phyloP scores from a whole-genome alignment of 2,888 invertebrate genomes.

The Troides oblongomaculatus region DNA sequence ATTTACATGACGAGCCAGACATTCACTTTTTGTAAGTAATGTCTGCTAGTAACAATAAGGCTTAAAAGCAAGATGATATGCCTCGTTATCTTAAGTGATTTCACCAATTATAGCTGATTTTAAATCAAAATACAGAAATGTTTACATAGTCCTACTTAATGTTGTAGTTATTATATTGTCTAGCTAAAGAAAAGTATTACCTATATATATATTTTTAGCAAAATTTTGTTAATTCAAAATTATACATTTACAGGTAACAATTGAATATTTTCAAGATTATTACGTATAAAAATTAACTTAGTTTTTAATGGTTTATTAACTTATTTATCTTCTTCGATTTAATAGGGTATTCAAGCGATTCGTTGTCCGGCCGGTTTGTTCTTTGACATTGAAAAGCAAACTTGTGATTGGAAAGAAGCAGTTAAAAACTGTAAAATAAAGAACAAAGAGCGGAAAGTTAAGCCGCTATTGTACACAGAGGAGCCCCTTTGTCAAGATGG shows the following conservation, averaged over 20 bases:
- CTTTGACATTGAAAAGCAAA: slow-evolving; percentile 97
- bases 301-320: neutral
- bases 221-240: no score
- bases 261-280: no score
- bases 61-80: no score
- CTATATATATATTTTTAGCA: no score
- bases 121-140: neutral
- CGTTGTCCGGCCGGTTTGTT: slow-evolving; percentile 95
- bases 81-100: no score
- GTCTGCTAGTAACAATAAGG: no score
- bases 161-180: neutral
- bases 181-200: no score
- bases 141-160: neutral
- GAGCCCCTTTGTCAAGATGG: slow-evolving; percentile 94
- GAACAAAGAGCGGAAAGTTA: slow-evolving; percentile 92
- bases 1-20: no score
- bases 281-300: no score
- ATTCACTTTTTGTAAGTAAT: no score
- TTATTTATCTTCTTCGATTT: neutral
- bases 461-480: slow-evolving; percentile 92
- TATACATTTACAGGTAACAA: no score
- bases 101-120: neutral
- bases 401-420: slow-evolving; percentile 95
- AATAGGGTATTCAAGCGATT: slow-evolving; percentile 93
- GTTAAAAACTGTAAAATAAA: slow-evolving; percentile 96